phyloP scores from a whole-genome alignment of 2,113 vertebrate genomes.

The Athene cunicularia region DNA sequence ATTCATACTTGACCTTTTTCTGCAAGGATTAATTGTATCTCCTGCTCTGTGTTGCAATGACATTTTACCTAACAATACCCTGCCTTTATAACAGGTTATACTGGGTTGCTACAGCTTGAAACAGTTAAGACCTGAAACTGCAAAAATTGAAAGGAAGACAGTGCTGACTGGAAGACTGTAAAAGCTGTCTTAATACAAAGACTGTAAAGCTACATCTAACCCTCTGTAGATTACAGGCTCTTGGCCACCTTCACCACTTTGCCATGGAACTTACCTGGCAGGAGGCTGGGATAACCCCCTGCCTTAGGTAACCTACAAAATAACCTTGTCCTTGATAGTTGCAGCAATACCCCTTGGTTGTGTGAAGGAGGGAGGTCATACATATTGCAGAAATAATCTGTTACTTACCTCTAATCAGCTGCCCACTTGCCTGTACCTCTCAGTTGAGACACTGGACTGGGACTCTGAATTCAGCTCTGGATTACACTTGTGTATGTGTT shows the following conservation, averaged over 20 bases:
- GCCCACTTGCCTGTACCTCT: background rate
- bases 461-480: background rate
- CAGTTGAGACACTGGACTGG: background rate
- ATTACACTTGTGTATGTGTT: background rate
- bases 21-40: background rate
- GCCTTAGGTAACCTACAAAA: background rate
- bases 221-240: background rate
- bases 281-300: background rate
- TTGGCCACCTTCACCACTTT: background rate
- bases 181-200: background rate
- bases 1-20: conserved; percentile 38
- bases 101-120: background rate
- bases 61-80: background rate
- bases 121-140: background rate
- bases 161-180: background rate
- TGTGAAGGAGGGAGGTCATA: background rate
- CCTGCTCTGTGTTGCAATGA: background rate
- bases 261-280: background rate
- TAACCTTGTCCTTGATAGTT: background rate
- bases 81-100: background rate
- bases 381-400: background rate
- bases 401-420: background rate
- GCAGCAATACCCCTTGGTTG: too few relatives aligned
- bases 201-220: background rate
- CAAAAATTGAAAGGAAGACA: background rate